Evolutionary conservation across 2,888 invertebrate genomes (phyloP).

Genomic region (Scaptomyza cyrtandrae): DNA sequence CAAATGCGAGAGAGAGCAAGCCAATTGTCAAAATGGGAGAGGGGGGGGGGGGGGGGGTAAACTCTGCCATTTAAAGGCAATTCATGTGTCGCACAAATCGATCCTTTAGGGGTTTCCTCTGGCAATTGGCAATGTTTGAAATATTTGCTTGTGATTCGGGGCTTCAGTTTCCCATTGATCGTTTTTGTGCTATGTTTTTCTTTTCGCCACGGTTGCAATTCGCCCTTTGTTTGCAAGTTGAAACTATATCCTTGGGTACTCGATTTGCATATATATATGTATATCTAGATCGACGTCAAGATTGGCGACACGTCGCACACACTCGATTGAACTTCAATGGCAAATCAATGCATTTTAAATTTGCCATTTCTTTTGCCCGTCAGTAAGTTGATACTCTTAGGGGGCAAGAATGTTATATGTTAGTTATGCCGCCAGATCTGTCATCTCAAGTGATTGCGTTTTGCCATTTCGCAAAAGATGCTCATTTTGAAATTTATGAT

Average conservation of each 20-base stretch:
- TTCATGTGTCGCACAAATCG: conserved; percentile 65
- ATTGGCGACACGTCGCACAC: conserved; percentile 62
- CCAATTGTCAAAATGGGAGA: conserved; percentile 45
- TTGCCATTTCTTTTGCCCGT: conserved; percentile 41
- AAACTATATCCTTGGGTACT: conserved; percentile 61
- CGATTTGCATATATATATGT: conserved; percentile 58
- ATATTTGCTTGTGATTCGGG: conserved; percentile 34
- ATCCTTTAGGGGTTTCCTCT: conserved; percentile 32
- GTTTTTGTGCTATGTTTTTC: conserved; percentile 25
- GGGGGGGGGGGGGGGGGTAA: neutral
- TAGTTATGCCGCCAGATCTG: conserved; percentile 44
- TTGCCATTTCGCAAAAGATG: conserved; percentile 42
- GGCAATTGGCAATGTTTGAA: conserved; percentile 38
- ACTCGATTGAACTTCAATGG: conserved; percentile 74
- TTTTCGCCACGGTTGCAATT: conserved; percentile 78
- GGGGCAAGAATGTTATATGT: conserved; percentile 21
- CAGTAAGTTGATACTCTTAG: conserved; percentile 63
- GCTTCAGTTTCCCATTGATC: conserved; percentile 34
- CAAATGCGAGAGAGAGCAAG: conserved; percentile 63
- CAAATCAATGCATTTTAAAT: conserved; percentile 63
- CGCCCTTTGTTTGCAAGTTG: conserved; percentile 61
- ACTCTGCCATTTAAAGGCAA: conserved; percentile 45
- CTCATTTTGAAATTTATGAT: conserved; percentile 35
- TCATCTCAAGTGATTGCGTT: conserved; percentile 50
- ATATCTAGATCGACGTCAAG: conserved; percentile 39